Percentiles rank a stretch among this genome's conserved stretches.
Conservation (phyloP, 2,113 vertebrate genomes). For the Euleptes europaea region DNA sequence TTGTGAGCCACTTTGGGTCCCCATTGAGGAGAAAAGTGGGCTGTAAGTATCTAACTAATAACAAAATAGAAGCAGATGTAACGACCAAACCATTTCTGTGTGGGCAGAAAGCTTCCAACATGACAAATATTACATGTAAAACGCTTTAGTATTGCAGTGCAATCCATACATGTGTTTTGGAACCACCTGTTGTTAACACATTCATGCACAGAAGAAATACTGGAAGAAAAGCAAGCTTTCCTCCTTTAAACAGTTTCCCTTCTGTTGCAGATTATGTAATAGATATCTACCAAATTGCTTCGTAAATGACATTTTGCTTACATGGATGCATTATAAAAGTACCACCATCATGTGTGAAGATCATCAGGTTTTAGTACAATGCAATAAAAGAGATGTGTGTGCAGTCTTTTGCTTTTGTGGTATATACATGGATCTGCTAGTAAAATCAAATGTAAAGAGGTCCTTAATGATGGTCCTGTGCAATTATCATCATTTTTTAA, state of each 20-base stretch:
- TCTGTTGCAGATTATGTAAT: neutral
- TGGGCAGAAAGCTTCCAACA: neutral
- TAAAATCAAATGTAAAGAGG: neutral
- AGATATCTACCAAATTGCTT: neutral
- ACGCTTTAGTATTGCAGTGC: neutral
- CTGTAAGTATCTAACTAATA: no score
- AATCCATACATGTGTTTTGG: neutral
- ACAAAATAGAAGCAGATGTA: no score
- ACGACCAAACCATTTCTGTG: no score
- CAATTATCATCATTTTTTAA: neutral
- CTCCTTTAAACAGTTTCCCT: neutral
- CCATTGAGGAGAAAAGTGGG: no score
- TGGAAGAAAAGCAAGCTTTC: neutral
- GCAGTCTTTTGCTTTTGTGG: neutral
- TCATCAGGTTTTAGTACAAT: neutral
- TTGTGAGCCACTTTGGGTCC: no score
- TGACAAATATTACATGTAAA: neutral
- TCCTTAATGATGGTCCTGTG: neutral
- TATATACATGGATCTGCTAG: neutral
- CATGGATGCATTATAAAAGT: neutral
- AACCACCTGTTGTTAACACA: neutral
- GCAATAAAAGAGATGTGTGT: neutral
- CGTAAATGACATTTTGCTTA: neutral
- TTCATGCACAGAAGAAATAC: neutral
- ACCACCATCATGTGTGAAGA: neutral